Base-by-base conservation (phyloP, 1,140 invertebrate genomes). In the Acromyrmex heyeri region DNA sequence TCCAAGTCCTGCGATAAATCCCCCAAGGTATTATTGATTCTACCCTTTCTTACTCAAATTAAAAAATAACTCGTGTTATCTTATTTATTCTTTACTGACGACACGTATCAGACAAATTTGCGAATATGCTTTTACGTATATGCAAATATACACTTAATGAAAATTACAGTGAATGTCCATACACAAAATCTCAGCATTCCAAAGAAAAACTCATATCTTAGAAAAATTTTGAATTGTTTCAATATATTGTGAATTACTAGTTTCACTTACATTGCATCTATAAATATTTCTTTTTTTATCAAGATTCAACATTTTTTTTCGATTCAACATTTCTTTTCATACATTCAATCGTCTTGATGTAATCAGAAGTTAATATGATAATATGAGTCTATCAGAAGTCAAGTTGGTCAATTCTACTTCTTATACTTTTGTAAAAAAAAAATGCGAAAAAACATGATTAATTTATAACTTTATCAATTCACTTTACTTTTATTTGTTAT, bases 11-110 rank as follows among this genome's bases (percentile, higher is more conserved):
- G 64, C 50, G 87, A 91, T 65, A 88, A 88, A 38, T 62, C 55
- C 27, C 10, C 82, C 62, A 87, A 93, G 91, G 89, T 93, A 90
- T 67, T 34, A 12, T 64, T 30, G 12, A 0, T 57, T 38, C 18
- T 53, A 30, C 3, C 16, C 55, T 70, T 50, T 44, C 21, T 34
- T 14, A 57, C 0, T 73, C 18, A 30, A 73, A 24, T 12, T 16
- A 5, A 16, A 53, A 73, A 34, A 12, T 34, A 59, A 82, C 24
- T 61, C 67, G 7, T n/a, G 18, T 50, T 24, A 77, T 48, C 24
- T 67, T 21, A 44, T 30, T 21, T 67, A 27, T 61, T 12, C 6
- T 61, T 82, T 30, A 61, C 14, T n/a, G 53, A 57, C 30, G 53
- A 59, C 16, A 70, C 38, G 6, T 30, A 59, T 44, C 16, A 12